phyloP scores from a whole-genome alignment of 1,140 invertebrate species.

The Zaprionus capensis region DNA sequence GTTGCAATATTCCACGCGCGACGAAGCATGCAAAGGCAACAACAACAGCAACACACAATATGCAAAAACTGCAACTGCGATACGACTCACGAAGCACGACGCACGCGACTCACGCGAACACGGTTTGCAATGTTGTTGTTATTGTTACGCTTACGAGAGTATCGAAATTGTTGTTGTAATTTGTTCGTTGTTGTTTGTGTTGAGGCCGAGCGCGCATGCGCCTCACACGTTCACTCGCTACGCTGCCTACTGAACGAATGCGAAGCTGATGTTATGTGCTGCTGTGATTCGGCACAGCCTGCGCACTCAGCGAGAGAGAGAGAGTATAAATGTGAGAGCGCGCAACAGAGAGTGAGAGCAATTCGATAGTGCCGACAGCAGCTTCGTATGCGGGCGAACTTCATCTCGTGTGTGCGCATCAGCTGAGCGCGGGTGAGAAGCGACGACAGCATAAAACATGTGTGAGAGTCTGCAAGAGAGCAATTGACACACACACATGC shows the following conservation, averaged over 20 bases:
- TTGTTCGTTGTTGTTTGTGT: conserved; percentile 36
- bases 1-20: conserved; percentile 61
- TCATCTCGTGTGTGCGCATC: conserved; percentile 4
- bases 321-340: not conserved
- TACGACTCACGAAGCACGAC: conserved; percentile 36
- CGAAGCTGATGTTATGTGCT: conserved; percentile 42
- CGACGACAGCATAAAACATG: conserved; percentile 31
- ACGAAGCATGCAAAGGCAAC: conserved; percentile 47
- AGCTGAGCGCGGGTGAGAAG: conserved; percentile 57
- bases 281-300: conserved; percentile 23
- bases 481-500: conserved; percentile 20
- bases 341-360: not conserved
- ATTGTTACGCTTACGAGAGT: conserved; percentile 23
- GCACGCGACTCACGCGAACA: conserved; percentile 10
- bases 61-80: conserved; percentile 49
- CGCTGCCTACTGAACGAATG: conserved; percentile 63
- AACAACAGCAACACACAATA: conserved; percentile 22
- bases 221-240: conserved; percentile 67
- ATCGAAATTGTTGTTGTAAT: conserved; percentile 5
- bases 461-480: conserved; percentile 24
- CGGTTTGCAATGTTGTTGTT: not conserved
- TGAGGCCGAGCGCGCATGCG: conserved; percentile 73
- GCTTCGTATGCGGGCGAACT: not conserved
- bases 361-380: not conserved
- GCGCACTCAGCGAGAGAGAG: not conserved